phyloP scores from a whole-genome alignment of 2,113 vertebrate genomes.

The Lota lota region DNA sequence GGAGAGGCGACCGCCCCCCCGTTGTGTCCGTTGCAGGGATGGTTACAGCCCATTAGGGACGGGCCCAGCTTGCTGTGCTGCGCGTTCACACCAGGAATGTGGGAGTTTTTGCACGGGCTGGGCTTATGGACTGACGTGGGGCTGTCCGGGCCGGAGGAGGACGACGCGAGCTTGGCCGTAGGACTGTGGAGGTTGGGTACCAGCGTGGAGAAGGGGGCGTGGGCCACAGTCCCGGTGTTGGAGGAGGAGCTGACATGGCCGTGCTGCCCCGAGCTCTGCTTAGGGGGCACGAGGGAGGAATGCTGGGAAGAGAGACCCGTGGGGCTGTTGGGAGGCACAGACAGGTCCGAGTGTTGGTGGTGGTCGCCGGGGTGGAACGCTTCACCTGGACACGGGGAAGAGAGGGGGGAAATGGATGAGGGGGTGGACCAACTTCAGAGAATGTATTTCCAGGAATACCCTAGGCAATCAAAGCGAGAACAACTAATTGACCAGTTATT shows the following conservation, averaged over 20 bases:
- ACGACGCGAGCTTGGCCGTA: constrained; percentile 66
- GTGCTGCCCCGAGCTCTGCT: constrained; percentile 79
- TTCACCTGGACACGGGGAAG: constrained; percentile 63
- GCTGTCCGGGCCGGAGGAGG: constrained; percentile 72
- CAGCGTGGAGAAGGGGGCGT: constrained; percentile 78
- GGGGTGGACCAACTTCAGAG: too few relatives aligned
- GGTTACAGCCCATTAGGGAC: constrained; percentile 83
- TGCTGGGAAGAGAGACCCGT: constrained; percentile 89
- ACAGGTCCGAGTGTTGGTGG: constrained; percentile 92
- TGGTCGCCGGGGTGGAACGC: constrained; percentile 90
- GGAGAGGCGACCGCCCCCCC: constrained; percentile 77
- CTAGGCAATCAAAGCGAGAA: too few relatives aligned
- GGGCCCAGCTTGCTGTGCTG: constrained; percentile 88
- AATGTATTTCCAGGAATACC: too few relatives aligned
- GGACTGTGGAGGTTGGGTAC: constrained; percentile 70
- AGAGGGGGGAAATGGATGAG: too few relatives aligned
- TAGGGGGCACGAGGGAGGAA: constrained; percentile 80
- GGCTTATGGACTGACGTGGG: constrained; percentile 78
- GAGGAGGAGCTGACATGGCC: constrained; percentile 75
- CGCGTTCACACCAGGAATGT: constrained; percentile 82
- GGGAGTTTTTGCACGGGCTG: constrained; percentile 86
- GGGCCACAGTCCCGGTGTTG: constrained; percentile 54
- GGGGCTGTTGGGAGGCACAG: constrained; percentile 96
- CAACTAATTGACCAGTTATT: too few relatives aligned
- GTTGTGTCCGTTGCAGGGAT: constrained; percentile 93